Conservation (phyloP, 1,140 invertebrate species). For the Ips nitidus region DNA sequence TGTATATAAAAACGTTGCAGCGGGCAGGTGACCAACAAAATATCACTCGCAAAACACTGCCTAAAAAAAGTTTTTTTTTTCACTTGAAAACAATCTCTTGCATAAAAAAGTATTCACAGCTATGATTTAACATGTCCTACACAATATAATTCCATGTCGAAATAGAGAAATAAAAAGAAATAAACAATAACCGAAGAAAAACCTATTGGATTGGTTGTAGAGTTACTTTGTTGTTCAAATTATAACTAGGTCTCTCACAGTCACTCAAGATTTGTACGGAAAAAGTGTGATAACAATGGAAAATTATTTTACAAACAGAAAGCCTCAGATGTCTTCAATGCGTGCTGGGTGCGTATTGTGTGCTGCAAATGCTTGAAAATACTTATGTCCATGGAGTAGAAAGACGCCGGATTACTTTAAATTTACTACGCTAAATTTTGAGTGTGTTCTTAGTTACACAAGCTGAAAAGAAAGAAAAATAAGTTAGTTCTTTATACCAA, state of each 20-base stretch:
- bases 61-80: no score
- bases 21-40: background rate
- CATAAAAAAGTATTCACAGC: no score
- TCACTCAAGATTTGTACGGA: slow-evolving; percentile 51
- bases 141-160: no score
- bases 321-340: slow-evolving; percentile 91
- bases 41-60: no score
- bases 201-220: no score
- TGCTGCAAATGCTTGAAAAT: slow-evolving; percentile 56
- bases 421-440: slow-evolving; percentile 65
- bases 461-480: slow-evolving; percentile 60
- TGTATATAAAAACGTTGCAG: background rate
- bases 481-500: background rate
- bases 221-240: no score
- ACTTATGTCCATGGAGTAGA: slow-evolving; percentile 52
- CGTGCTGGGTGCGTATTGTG: slow-evolving; percentile 80
- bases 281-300: slow-evolving; percentile 27
- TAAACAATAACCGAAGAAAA: no score
- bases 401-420: slow-evolving; percentile 52
- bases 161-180: no score
- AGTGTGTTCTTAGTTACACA: slow-evolving; percentile 75
- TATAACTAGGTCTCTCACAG: slow-evolving; percentile 42
- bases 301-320: slow-evolving; percentile 53
- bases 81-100: no score
- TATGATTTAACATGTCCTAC: no score